Percentiles rank a stretch among this genome's conserved stretches.
Evolutionary conservation across 2,888 invertebrate species (phyloP).

Genomic region (Tiliacea aurago): DNA sequence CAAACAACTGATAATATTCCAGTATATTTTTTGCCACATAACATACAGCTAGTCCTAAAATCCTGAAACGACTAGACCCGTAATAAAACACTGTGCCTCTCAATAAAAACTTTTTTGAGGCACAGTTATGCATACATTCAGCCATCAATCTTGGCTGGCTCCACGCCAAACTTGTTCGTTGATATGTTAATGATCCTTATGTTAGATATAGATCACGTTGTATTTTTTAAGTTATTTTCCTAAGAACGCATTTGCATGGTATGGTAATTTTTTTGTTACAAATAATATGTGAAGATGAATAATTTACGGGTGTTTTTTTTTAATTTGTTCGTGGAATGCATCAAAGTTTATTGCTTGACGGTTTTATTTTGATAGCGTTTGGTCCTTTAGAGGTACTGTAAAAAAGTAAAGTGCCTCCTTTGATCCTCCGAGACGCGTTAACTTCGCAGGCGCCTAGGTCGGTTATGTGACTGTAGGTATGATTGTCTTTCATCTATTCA

Average conservation of each 20-base stretch:
- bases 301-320: slow-evolving; percentile 10
- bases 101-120: slow-evolving; percentile 20
- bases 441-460: not conserved
- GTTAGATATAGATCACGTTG: slow-evolving; percentile 49
- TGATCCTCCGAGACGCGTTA: not conserved
- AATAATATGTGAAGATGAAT: slow-evolving; percentile 26
- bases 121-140: slow-evolving; percentile 43
- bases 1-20: not conserved
- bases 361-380: slow-evolving; percentile 4
- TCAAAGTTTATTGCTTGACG: not conserved
- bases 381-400: not conserved
- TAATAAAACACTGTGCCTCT: slow-evolving; percentile 30
- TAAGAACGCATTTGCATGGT: slow-evolving; percentile 26
- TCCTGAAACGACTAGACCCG: not conserved
- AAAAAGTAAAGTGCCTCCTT: not conserved
- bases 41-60: not conserved
- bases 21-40: slow-evolving; percentile 1
- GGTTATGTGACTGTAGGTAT: too few relatives aligned
- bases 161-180: slow-evolving; percentile 52
- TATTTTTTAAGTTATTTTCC: slow-evolving; percentile 45
- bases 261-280: slow-evolving; percentile 29
- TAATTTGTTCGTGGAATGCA: not conserved
- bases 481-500: not conserved
- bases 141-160: slow-evolving; percentile 61
- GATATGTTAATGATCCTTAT: slow-evolving; percentile 64